Conservation (phyloP, 2,113 vertebrate species). For the Entelurus aequoreus region DNA sequence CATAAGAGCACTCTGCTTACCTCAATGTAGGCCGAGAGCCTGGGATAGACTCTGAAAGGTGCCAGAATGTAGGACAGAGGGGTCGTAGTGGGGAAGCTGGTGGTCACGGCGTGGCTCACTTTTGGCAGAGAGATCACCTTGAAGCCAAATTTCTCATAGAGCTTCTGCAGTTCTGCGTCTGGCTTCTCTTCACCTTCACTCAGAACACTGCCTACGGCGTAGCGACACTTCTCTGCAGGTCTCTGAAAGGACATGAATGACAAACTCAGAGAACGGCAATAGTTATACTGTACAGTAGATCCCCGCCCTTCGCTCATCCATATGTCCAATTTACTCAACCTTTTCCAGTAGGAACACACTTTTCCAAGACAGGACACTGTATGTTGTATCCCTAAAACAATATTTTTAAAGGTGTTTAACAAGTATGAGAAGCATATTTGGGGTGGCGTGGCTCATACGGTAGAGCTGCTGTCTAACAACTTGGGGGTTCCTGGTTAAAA, state of each 20-base stretch:
- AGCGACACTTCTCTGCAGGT: conserved; percentile 82
- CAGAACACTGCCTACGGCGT: conserved; percentile 85
- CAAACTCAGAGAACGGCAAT: background rate
- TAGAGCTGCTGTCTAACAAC: no score
- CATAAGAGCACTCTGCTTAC: conserved; percentile 54
- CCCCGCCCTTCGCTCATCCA: no score
- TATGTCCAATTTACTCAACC: no score
- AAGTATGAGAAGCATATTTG: no score
- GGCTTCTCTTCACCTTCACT: conserved; percentile 84
- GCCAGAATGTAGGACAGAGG: conserved; percentile 82
- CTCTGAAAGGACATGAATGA: conserved; percentile 61
- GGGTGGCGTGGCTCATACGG: no score
- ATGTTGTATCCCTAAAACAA: no score
- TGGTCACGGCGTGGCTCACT: conserved; percentile 87
- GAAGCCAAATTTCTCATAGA: conserved; percentile 88
- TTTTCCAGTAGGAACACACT: no score
- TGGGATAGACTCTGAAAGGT: conserved; percentile 81
- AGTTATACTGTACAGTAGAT: no score
- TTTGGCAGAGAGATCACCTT: conserved; percentile 89
- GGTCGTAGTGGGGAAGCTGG: conserved; percentile 83
- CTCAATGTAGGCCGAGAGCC: conserved; percentile 84
- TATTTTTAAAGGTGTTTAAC: no score
- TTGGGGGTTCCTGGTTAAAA: no score
- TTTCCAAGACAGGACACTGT: no score
- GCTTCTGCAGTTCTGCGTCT: conserved; percentile 76